Base-by-base conservation (phyloP, 2,797 vertebrate species). In the Amniataba percoides region DNA sequence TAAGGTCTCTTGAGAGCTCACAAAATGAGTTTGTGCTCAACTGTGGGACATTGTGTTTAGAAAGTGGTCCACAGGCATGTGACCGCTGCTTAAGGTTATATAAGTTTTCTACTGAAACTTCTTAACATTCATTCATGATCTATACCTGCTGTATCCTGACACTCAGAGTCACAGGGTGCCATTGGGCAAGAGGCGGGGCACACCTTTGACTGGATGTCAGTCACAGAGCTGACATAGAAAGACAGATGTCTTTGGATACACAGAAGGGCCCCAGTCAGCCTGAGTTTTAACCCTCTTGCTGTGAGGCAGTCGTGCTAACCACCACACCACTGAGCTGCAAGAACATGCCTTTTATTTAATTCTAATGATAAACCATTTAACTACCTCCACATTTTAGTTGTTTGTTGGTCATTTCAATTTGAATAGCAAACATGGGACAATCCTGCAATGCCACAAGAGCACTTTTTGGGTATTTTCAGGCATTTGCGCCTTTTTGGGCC, bases 331-430 rank as follows among this genome's bases (percentile, higher is more conserved):
- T n/a, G n/a, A n/a, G n/a, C n/a, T n/a, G n/a, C n/a, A n/a, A n/a
- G n/a, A n/a, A n/a, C n/a, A n/a, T n/a, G n/a, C n/a, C n/a, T n/a
- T n/a, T n/a, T n/a, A n/a, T n/a, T n/a, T n/a, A 9, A 51, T 34
- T 80, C 19, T 65, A 45, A 23, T 56, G n/a, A 53, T 67, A 43
- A 76, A 19, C 64, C 59, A 7, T 75, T 60, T 58, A 77, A 61
- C 53, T 6, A 14, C 6, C 1, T 13, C 14, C 45, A 39, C 57
- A 15, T 49, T 64, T 58, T 57, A 52, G 14, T 31, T 39, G 40
- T 57, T 68, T 45, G 65, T 62, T 78, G 51, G 65, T 53, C 53
- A 61, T 7, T 43, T 45, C 8, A 36, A 25, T 66, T 80, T 60
- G 43, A 15, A 64, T 4, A 31, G 48, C 52, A 70, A 62, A 62